phyloP scores from a whole-genome alignment of 2,797 vertebrate species.

The Pseudocheirus occidentalis region DNA sequence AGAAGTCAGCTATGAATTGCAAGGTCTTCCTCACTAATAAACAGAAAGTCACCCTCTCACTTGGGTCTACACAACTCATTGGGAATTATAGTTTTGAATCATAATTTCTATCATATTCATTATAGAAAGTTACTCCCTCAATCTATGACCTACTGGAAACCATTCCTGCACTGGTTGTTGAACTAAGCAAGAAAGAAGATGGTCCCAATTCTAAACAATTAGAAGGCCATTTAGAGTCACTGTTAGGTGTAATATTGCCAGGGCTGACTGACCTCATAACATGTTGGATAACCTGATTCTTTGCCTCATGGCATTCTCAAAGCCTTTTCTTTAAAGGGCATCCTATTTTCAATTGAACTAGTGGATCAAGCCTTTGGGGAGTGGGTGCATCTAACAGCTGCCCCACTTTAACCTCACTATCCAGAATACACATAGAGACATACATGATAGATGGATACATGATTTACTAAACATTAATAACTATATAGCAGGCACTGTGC shows the following conservation, averaged over 20 bases:
- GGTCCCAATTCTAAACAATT: not conserved
- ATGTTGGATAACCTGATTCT: not conserved
- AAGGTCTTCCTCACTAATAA: too few relatives aligned
- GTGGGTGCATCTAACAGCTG: not conserved
- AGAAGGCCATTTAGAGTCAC: not conserved
- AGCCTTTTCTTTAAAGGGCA: not conserved
- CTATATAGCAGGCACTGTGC: not conserved
- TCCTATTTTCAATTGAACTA: not conserved
- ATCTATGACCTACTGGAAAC: too few relatives aligned
- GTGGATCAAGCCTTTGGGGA: not conserved
- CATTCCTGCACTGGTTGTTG: not conserved
- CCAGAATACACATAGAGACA: not conserved
- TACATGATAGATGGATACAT: not conserved
- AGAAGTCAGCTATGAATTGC: not conserved
- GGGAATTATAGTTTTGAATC: not conserved
- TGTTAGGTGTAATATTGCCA: not conserved
- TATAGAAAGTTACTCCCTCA: not conserved
- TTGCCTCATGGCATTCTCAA: not conserved
- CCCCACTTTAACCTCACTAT: not conserved
- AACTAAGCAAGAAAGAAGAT: not conserved
- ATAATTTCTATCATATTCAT: not conserved
- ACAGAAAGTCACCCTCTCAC: not conserved
- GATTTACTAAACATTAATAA: not conserved
- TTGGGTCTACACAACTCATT: not conserved
- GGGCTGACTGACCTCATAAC: not conserved